Evolutionary conservation across 2,888 invertebrate species (phyloP), one percentile per base, ranked within the genome.

Genomic region (Margaritifera margaritifera): DNA sequence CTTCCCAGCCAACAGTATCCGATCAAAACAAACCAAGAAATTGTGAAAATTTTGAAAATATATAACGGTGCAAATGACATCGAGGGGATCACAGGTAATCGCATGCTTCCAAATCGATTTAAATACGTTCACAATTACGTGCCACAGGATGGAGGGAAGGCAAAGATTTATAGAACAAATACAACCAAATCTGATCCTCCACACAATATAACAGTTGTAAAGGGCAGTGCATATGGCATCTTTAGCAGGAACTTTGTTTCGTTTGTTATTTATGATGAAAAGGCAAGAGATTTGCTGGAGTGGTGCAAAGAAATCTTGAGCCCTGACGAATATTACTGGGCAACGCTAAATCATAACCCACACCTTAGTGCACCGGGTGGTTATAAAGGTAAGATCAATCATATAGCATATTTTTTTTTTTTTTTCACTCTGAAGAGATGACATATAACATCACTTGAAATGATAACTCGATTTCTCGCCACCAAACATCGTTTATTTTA

Each of bases 301-400:
- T 90, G 88, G 88, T 80, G 82, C n/a, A 71, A 80, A 20, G 81
- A 80, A 20, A 86, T 89, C 4, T 79, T 73, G 54, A 87, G 86
- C 66, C 88, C 89, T 1, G 89, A 90, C 68, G 90, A 90, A 71
- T 86, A 87, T 66, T 88, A 82, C 72, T 89, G 89, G 89, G 81
- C 89, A 6, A 89, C 87, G 1, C 67, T 90, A 18, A 82, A 89
- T 64, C 87, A 87, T 69, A 89, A 89, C 69, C 80, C 82, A 18
- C 77, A 79, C 24, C 70, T 88, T 4, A 66, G 80, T 24, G 78
- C 84, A 4, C 89, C 89, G 2, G 89, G 89, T 0, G 80, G 85
- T 8, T 89, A 84, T 63, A 73, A 70, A 75, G 88, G 88, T 88
- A 75, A 51, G 77, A 15, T 42, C 42, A 15, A 42, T 42, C 11